phyloP scores from a whole-genome alignment of 2,113 vertebrate genomes.

The Equus przewalskii region DNA sequence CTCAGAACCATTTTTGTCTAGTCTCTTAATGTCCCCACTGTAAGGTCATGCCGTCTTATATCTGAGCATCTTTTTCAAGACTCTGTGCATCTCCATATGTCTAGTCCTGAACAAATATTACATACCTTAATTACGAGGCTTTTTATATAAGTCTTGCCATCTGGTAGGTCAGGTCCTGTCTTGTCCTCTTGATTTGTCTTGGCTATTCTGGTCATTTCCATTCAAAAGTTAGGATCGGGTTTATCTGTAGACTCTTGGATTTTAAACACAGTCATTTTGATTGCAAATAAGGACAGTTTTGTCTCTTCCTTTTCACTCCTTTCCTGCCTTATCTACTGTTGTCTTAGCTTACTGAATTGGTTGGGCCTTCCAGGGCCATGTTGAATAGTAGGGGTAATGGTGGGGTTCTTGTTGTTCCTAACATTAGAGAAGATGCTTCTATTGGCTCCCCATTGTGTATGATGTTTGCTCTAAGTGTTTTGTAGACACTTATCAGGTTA shows the following conservation, averaged over 20 bases:
- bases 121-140: not conserved
- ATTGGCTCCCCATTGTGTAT: not conserved
- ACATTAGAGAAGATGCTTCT: not conserved
- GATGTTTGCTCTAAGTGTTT: not conserved
- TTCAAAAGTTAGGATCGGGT: not conserved
- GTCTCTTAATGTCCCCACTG: not conserved
- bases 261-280: conserved; percentile 44
- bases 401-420: not conserved
- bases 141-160: not conserved
- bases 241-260: not conserved
- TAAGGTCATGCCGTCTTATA: not conserved
- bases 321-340: not conserved
- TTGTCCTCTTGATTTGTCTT: not conserved
- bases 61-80: not conserved
- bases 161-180: not conserved
- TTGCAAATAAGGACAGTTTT: not conserved
- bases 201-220: not conserved
- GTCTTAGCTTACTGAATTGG: not conserved
- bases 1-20: not conserved
- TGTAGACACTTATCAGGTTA: not conserved
- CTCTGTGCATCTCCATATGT: not conserved
- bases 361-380: not conserved
- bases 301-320: not conserved
- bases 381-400: not conserved
- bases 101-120: not conserved